Evolutionary conservation across 2,888 invertebrate genomes (phyloP).

Genomic region (Mimumesa dahlbomi): DNA sequence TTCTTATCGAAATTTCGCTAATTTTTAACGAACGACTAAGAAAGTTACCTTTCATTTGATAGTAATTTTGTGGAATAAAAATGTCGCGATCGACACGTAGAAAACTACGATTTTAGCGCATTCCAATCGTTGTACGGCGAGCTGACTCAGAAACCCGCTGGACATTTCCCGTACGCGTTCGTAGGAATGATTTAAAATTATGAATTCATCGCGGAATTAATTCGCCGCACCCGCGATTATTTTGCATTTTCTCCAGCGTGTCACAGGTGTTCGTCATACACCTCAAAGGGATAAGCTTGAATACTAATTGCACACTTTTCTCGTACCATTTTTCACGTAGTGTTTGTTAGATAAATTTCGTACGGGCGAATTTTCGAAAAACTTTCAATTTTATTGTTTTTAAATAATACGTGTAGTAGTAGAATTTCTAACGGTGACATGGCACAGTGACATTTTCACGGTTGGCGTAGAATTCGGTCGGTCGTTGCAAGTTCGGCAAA

Average conservation of each 20-base stretch:
- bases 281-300: no score
- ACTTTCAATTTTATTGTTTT: no score
- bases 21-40: background rate
- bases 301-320: no score
- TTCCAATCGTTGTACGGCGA: conserved; percentile 24
- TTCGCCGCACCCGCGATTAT: background rate
- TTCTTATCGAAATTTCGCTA: background rate
- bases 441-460: conserved; percentile 52
- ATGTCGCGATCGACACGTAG: background rate
- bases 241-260: background rate
- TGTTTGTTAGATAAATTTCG: background rate
- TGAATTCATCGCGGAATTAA: conserved; percentile 17
- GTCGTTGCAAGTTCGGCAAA: conserved; percentile 15
- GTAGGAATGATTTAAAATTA: background rate
- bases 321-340: background rate
- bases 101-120: conserved; percentile 36
- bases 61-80: background rate
- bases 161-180: conserved; percentile 13
- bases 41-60: no score
- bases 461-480: conserved; percentile 40
- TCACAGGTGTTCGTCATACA: background rate
- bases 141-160: conserved; percentile 35
- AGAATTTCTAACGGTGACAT: background rate
- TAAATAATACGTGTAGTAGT: no score
- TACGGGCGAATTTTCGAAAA: no score